Base-by-base conservation (phyloP, 2,888 invertebrate genomes). In the Thalpophila matura region DNA sequence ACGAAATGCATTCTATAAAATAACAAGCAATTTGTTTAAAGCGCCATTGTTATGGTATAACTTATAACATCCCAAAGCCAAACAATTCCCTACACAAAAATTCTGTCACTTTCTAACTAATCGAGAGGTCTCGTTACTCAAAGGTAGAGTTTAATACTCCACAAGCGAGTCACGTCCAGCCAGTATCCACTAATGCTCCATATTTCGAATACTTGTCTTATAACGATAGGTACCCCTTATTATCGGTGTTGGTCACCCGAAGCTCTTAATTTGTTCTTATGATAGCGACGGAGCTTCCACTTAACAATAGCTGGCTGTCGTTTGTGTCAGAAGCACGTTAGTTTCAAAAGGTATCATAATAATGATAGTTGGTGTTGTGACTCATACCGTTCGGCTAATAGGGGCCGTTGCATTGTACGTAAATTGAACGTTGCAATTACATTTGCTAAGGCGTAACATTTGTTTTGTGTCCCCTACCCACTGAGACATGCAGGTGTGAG, bases 351-450 rank as follows among this genome's bases (percentile, higher is more conserved):
- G 55, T 45, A 69, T 60, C 68, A 74, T 79, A 72, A 66, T 62
- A 68, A 66, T 66, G 76, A 62, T 61, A 61, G 56, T 49, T 55
- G 35, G 68, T 60, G 29, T 50, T 40, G 56, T 74, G 80, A 80
- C 56, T 79, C 81, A 80, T 46, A 46, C 29, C 43, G 56, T 58
- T 29, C 58, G 24, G 57, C 51, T 78, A 72, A 72, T 70, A 59
- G 74, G 81, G 77, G 57, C 49, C 43, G 54, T 59, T 60, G 60
- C 72, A 69, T 73, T 74, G 68, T 59, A 58, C 45, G 58, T 77
- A 71, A 74, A 76, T 74, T 79, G 55, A 69, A 67, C 61, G 59
- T 59, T 77, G 74, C 74, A 71, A 76, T 77, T 74, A 75, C 58
- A 66, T 67, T 58, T 47, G 65, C 29, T 54, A 70, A 64, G 62